Percentiles rank a stretch among this genome's conserved stretches.
phyloP scores from a whole-genome alignment of 2,797 vertebrate genomes.

The Tapera naevia region DNA sequence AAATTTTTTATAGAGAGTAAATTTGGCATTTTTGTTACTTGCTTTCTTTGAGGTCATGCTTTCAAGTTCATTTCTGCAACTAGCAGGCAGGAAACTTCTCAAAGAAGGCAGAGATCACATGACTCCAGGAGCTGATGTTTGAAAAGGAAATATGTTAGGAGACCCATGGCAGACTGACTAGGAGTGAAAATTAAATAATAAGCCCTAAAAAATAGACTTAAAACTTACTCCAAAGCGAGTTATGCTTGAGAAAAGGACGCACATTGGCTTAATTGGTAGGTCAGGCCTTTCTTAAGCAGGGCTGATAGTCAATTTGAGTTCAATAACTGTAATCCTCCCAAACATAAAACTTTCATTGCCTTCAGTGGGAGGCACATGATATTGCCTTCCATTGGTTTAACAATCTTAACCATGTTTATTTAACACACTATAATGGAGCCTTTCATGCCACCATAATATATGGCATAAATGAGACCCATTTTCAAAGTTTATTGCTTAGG shows the following conservation, averaged over 20 bases:
- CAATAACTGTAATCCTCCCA: background rate
- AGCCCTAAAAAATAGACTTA: background rate
- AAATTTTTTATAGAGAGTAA: background rate
- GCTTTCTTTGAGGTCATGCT: background rate
- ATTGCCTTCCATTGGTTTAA: background rate
- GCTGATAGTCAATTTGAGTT: background rate
- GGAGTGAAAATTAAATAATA: background rate
- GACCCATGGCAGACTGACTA: background rate
- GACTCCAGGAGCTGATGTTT: background rate
- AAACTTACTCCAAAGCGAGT: background rate
- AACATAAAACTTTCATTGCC: background rate
- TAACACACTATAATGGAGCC: background rate
- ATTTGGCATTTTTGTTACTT: background rate
- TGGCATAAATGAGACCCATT: background rate
- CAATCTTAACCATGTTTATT: background rate
- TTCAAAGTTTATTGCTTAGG: background rate
- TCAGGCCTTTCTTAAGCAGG: background rate
- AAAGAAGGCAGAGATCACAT: background rate
- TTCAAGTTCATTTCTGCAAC: background rate
- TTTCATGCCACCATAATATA: background rate
- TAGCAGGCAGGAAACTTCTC: background rate
- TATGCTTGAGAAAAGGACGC: background rate
- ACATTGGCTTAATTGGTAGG: background rate
- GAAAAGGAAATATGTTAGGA: background rate
- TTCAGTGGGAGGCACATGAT: background rate